Base-by-base conservation (phyloP, 2,797 vertebrate genomes). In the Phoebastria nigripes region DNA sequence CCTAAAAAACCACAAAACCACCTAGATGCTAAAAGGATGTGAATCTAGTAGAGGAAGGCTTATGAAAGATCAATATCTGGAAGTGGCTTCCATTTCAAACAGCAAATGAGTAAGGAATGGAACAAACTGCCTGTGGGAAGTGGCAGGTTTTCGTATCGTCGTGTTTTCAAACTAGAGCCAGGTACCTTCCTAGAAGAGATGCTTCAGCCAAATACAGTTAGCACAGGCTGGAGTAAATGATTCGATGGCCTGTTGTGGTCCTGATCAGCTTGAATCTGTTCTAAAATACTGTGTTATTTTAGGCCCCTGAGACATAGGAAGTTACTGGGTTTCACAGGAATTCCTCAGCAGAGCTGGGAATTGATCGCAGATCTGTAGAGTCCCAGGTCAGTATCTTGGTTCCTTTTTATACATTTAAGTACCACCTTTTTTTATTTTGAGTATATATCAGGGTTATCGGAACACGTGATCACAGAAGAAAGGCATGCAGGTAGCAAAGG, bases 101-200 rank as follows among this genome's bases (percentile, higher is more conserved):
- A 6, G 47, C 2, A 7, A 44, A 19, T 29, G 42, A 61, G 21
- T 46, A 17, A 51, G 58, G 54, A 61, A 16, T 33, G 46, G 80
- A 71, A 61, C 58, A 19, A 56, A 85, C 41, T 28, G 37, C 41
- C 24, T 0, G 0, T 65, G 58, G 58, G 15, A 71, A 44, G 58
- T 14, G 37, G 16, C 41, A 71, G 58, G 16, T 51, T 67, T 81
- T 77, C 2, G 0, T 81, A 28, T 20, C 1, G 0, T 54, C 1
- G 2, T 65, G 37, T 88, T 55, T 76, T 51, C 41, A 39, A 22
- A 70, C 33, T 33, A 66, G 69, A 76, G 47, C 26, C 52, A 51
- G 14, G 18, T 49, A 29, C 22, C 58, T 46, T 76, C 47, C 73
- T 84, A 33, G 52, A 61, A 61, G 63, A 61, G 41, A 6, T 76